Base-by-base conservation (phyloP, 53 echinoderm and acorn worm genomes). In the Temnopleurus reevesii region DNA sequence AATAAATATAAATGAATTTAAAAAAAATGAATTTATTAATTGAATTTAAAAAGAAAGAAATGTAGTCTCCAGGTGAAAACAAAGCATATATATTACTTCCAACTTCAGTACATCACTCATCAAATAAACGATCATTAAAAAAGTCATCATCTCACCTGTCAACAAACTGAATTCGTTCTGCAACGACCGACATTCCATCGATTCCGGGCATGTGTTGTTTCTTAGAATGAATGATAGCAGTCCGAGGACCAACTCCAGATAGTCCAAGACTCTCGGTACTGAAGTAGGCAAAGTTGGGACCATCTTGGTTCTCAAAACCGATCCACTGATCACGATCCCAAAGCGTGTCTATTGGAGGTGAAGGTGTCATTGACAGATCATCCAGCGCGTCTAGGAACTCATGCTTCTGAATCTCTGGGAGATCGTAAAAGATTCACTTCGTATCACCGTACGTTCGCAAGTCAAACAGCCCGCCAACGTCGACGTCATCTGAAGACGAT, bases 391-490 rank as follows among this genome's bases (percentile, higher is more conserved):
- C 30, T 12, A 89, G 46, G 46, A 95, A 93, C 26, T 43, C 55
- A 12, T 79, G 23, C 82, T 83, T 63, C 44, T 91, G 89, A 9
- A 35, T 13, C 35, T 76, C 89, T 2, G 95, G 93, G 8, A 95
- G 83, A 45, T 95, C 95, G 34, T 95, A 95, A 45, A 81, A 95
- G 59, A 95, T 93, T 53, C 95, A 56, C 63, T 43, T 80, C 12
- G 57, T 90, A 77, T 93, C 95, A 23, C 95, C 93, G 63, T 95
- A 45, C n/a, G 25, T 46, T 1, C 95, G 93, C 34, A 95, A 55
- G 43, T 89, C 65, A 23, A 93, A 56, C 25, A 95, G 53, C 25
- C 95, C 95, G 8, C 63, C 64, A 1, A 93, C 71, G 64, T 93
- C 89, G 9, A 91, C 89, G 34, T 36, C 15, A 58, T 95, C 95